Evolutionary conservation across 2,888 invertebrate species (phyloP).

Genomic region (Parasteatoda lunata): DNA sequence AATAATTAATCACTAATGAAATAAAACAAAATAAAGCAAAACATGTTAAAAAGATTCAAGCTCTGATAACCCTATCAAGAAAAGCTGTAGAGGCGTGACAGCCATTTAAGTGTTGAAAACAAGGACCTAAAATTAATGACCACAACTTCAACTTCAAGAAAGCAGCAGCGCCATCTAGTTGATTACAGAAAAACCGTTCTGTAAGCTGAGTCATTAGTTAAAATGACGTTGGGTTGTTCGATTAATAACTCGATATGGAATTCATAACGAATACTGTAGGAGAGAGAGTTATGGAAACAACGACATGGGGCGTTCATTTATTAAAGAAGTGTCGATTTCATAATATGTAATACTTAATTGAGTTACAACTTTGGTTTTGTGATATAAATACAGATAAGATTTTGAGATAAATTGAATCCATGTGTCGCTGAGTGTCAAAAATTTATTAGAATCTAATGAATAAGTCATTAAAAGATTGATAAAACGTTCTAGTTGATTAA

Average conservation of each 20-base stretch:
- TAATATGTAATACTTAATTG: constrained; percentile 33
- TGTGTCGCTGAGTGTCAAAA: constrained; percentile 31
- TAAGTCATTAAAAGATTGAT: background rate
- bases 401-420: constrained; percentile 47
- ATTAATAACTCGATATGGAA: constrained; percentile 48
- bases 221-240: constrained; percentile 34
- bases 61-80: constrained; percentile 35
- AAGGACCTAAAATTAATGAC: constrained; percentile 42
- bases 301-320: constrained; percentile 21
- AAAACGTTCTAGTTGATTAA: background rate
- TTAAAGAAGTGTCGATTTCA: constrained; percentile 14
- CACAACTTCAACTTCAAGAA: constrained; percentile 1
- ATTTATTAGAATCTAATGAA: constrained; percentile 9
- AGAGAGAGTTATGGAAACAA: background rate
- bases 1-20: constrained; percentile 46
- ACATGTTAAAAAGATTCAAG: constrained; percentile 18
- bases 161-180: constrained; percentile 28
- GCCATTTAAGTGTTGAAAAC: constrained; percentile 30
- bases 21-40: background rate
- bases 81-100: constrained; percentile 32
- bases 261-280: constrained; percentile 15
- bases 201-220: constrained; percentile 39
- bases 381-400: constrained; percentile 44
- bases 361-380: constrained; percentile 11
- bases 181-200: constrained; percentile 9